Evolutionary conservation across 2,113 vertebrate species (phyloP).

Genomic region (Tympanuchus pallidicinctus): DNA sequence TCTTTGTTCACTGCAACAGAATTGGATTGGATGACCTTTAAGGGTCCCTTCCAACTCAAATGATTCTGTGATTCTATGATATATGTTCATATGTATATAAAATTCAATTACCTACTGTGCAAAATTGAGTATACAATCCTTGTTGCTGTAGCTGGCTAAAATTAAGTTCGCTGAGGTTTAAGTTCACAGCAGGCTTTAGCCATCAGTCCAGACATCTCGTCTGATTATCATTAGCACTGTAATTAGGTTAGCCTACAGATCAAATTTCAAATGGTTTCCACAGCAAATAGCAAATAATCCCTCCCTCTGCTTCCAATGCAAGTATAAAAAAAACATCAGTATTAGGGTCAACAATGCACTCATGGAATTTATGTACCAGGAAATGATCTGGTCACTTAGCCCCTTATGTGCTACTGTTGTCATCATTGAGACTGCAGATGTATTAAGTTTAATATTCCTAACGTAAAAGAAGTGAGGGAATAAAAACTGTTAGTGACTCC

Average conservation of each 20-base stretch:
- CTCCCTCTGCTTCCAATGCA: background rate
- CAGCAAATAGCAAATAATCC: constrained; percentile 48
- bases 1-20: too few species aligned
- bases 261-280: constrained; percentile 65
- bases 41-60: too few species aligned
- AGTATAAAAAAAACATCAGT: constrained; percentile 8
- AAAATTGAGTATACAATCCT: background rate
- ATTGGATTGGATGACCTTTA: too few species aligned
- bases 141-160: constrained; percentile 18
- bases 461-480: background rate
- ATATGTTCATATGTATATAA: background rate
- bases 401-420: background rate
- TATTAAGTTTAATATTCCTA: background rate
- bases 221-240: constrained; percentile 62
- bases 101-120: background rate
- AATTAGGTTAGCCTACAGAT: constrained; percentile 68
- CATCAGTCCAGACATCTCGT: background rate
- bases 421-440: background rate
- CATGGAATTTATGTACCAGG: background rate
- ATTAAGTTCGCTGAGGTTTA: constrained; percentile 50
- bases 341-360: background rate
- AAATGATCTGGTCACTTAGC: background rate
- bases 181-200: constrained; percentile 38
- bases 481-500: background rate
- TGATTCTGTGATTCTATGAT: too few species aligned